Evolutionary conservation across 1,140 invertebrate genomes (phyloP).

Genomic region (Caenorhabditis tropicalis): DNA sequence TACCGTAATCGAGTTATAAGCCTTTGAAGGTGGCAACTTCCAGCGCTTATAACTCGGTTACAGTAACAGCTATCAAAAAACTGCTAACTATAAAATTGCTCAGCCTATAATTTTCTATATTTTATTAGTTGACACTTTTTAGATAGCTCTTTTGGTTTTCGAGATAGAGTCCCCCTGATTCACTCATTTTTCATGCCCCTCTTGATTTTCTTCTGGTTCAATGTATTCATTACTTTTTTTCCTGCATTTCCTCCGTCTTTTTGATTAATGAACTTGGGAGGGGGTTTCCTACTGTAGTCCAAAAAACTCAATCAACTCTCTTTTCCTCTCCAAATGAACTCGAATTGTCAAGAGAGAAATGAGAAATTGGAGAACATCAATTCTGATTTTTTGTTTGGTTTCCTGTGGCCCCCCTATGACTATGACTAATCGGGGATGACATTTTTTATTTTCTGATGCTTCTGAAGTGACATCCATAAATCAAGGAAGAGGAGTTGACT

Average conservation of each 20-base stretch:
- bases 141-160: too few species aligned
- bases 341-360: neutral
- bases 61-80: too few species aligned
- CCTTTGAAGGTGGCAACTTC: too few species aligned
- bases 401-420: neutral
- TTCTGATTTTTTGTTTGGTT: neutral
- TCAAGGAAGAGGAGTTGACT: neutral
- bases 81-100: too few species aligned
- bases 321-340: neutral
- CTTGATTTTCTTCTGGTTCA: neutral
- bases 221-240: neutral
- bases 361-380: constrained; percentile 24
- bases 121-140: too few species aligned
- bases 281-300: constrained; percentile 1
- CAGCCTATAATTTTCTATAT: too few species aligned
- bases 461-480: constrained; percentile 22
- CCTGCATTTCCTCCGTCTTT: neutral
- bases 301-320: neutral
- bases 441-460: constrained; percentile 14
- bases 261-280: constrained; percentile 40
- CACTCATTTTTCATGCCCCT: neutral
- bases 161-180: too few species aligned
- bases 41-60: too few species aligned
- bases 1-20: too few species aligned
- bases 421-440: constrained; percentile 29